phyloP scores from a whole-genome alignment of 2,888 invertebrate species.

The Daptonema setosum region DNA sequence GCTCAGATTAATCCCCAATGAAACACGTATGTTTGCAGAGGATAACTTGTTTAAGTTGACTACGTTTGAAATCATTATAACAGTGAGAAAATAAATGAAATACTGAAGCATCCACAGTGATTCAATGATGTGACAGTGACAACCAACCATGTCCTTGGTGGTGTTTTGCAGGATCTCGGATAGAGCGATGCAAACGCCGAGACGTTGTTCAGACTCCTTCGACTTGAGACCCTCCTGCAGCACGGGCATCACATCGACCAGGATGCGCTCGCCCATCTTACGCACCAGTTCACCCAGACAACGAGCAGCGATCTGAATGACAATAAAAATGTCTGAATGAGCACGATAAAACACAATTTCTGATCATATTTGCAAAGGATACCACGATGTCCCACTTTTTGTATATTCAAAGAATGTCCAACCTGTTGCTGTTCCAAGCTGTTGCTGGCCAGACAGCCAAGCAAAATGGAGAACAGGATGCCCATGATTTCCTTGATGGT shows the following conservation, averaged over 20 bases:
- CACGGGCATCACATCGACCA: slow-evolving; percentile 94
- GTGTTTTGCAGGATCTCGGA: slow-evolving; percentile 94
- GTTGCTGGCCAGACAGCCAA: slow-evolving; percentile 81
- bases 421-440: slow-evolving; percentile 81
- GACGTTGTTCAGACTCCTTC: slow-evolving; percentile 72
- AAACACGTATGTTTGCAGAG: background rate
- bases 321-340: too few relatives aligned
- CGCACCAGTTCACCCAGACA: slow-evolving; percentile 87
- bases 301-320: slow-evolving; percentile 62
- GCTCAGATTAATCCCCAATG: background rate
- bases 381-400: too few relatives aligned
- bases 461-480: slow-evolving; percentile 65
- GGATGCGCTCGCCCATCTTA: slow-evolving; percentile 83
- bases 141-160: slow-evolving; percentile 61
- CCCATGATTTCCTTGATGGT: slow-evolving; percentile 85
- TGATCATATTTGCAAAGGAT: background rate
- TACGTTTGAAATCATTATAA: too few relatives aligned
- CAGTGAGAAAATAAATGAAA: too few relatives aligned
- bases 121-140: too few relatives aligned
- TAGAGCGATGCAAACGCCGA: slow-evolving; percentile 86
- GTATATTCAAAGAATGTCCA: too few relatives aligned
- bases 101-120: too few relatives aligned
- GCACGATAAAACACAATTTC: background rate
- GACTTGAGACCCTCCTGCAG: slow-evolving; percentile 76
- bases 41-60: too few relatives aligned